Evolutionary conservation across 2,113 vertebrate genomes (phyloP).

Genomic region (Mola mola): DNA sequence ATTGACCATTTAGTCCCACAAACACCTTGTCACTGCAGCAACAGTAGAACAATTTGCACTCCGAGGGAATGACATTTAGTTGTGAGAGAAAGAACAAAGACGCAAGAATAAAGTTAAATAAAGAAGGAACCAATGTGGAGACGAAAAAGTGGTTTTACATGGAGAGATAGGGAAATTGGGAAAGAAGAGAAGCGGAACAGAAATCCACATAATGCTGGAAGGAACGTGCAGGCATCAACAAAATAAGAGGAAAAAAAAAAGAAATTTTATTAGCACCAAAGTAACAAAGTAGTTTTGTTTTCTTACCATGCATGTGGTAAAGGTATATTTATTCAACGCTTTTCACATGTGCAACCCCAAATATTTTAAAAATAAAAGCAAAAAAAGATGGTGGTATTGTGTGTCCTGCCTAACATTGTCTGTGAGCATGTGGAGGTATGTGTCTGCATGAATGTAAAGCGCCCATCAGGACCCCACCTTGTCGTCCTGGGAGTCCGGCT

Average conservation of each 20-base stretch:
- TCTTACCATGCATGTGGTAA: neutral
- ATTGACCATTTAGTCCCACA: constrained; percentile 33
- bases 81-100: constrained; percentile 13
- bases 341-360: neutral
- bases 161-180: constrained; percentile 93
- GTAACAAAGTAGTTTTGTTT: constrained; percentile 3
- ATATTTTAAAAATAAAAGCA: neutral
- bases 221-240: constrained; percentile 77
- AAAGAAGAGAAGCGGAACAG: constrained; percentile 94
- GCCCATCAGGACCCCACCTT: too few species aligned
- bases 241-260: constrained; percentile 73
- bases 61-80: constrained; percentile 32
- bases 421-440: neutral
- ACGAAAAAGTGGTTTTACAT: constrained; percentile 81
- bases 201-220: constrained; percentile 96
- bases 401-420: too few species aligned
- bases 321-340: too few species aligned
- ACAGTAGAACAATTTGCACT: constrained; percentile 27
- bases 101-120: constrained; percentile 18
- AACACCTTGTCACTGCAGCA: constrained; percentile 26
- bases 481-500: constrained; percentile 96
- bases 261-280: constrained; percentile 74
- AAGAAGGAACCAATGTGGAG: constrained; percentile 42
- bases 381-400: too few species aligned
- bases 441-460: too few species aligned